Conservation (phyloP, 2,113 vertebrate genomes). For the Sphaerodactylus townsendi region DNA sequence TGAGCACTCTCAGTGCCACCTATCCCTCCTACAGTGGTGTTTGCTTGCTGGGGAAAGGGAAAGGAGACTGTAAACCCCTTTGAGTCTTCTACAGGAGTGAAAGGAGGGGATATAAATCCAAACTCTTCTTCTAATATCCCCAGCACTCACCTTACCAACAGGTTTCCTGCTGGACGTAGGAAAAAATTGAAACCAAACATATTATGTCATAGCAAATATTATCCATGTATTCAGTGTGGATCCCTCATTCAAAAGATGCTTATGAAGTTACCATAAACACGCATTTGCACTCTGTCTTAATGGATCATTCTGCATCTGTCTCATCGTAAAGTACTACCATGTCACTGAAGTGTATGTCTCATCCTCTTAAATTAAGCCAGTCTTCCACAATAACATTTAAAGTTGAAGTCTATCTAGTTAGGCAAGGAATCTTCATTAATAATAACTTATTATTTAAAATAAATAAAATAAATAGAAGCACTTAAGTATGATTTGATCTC, state of each 20-base stretch:
- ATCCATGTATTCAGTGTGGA: conserved; percentile 7
- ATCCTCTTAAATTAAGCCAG: neutral
- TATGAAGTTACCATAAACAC: neutral
- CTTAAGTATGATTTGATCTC: neutral
- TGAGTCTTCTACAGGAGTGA: no score
- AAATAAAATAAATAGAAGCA: conserved; percentile 16
- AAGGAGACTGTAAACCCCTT: no score
- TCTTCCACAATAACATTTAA: neutral
- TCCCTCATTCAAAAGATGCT: neutral
- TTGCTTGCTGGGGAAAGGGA: no score
- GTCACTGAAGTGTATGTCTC: conserved; percentile 12
- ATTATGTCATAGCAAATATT: neutral
- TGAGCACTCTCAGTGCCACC: no score
- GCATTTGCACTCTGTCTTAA: neutral
- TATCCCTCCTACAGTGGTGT: no score
- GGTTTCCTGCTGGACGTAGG: neutral
- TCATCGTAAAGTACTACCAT: neutral
- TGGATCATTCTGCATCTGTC: neutral
- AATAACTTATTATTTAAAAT: conserved; percentile 49
- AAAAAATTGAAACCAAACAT: neutral
- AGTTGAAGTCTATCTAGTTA: neutral
- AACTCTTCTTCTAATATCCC: no score
- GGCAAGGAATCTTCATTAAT: conserved; percentile 21
- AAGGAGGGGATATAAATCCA: no score
- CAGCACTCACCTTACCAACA: neutral